Conservation (phyloP, 1,140 invertebrate species). For the Pentalonia nigronervosa region DNA sequence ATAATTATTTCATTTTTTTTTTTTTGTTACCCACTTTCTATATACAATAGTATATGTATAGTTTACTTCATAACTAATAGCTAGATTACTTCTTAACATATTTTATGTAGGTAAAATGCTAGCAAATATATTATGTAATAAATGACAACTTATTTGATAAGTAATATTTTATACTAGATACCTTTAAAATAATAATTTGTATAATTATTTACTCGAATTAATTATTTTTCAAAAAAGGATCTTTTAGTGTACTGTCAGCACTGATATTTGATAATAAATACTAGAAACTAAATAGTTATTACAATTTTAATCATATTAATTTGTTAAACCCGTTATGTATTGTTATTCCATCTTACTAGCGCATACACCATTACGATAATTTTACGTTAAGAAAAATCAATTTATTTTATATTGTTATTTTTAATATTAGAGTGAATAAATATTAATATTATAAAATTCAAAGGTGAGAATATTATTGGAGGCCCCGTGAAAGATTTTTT, state of each 20-base stretch:
- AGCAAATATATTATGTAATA: neutral
- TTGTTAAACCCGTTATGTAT: too few species aligned
- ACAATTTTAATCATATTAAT: too few species aligned
- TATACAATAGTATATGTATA: neutral
- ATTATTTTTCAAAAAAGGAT: too few species aligned
- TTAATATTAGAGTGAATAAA: neutral
- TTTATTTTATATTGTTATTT: neutral
- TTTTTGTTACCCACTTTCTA: neutral
- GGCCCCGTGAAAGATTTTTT: neutral
- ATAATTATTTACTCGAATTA: neutral
- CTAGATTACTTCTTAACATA: neutral
- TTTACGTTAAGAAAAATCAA: too few species aligned
- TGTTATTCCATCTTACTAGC: too few species aligned
- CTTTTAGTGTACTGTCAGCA: too few species aligned
- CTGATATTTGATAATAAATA: too few species aligned
- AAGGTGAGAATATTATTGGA: neutral
- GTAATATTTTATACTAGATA: neutral
- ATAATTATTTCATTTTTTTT: neutral
- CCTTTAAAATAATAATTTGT: neutral
- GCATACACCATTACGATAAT: too few species aligned
- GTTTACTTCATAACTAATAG: neutral
- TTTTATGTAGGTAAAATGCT: neutral
- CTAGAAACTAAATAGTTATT: too few species aligned
- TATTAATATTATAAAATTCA: neutral
- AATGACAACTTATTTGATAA: neutral